Evolutionary conservation across 2,113 vertebrate species (phyloP), one percentile per base, ranked within the genome.

Genomic region (Octodon degus): DNA sequence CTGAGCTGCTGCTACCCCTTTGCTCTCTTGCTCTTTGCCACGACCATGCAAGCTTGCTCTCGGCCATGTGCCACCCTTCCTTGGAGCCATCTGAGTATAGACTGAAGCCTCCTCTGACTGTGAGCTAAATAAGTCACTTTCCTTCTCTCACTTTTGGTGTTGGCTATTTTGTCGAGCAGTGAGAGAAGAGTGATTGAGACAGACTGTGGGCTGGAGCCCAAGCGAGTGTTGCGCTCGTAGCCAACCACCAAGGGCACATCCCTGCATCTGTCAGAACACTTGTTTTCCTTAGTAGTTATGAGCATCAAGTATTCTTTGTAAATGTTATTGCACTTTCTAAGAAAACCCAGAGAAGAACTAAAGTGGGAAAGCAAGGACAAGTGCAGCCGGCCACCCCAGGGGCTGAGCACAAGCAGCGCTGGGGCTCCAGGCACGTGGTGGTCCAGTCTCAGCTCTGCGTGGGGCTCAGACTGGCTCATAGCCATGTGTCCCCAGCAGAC

Each of bases 401-500:
- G 7, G 70, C 19, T 20, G 9, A 24, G 19, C 20, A 17, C 19
- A 5, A n/a, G n/a, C 70, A 72, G 8, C 70, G 9, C 5, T 1
- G 3, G 3, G 9, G 20, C n/a, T 72, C n/a, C 4, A 2, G 9
- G n/a, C 11, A 19, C 34, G 1, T 8, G 16, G 68, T 37, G 68
- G 34, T 19, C 6, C 34, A 20, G 34, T 70, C 68, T 70, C 4
- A 3, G 17, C 68, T 20, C 68, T 8, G 2, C 6, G 3, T 70
- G 68, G 70, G 62, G 17, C 34, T 37, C 68, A 3, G 7, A 8
- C 1, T 70, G 34, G 37, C 70, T 22, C n/a, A 20, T 1, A 72
- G 10, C 37, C 3, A 2, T 24, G 37, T 4, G 4, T 40, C 24
- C 40, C 11, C 70, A 40, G 70, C 70, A 34, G 0, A 32, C 0